Evolutionary conservation across 2,888 invertebrate species (phyloP).

Genomic region (Hirtodrosophila alboralis): DNA sequence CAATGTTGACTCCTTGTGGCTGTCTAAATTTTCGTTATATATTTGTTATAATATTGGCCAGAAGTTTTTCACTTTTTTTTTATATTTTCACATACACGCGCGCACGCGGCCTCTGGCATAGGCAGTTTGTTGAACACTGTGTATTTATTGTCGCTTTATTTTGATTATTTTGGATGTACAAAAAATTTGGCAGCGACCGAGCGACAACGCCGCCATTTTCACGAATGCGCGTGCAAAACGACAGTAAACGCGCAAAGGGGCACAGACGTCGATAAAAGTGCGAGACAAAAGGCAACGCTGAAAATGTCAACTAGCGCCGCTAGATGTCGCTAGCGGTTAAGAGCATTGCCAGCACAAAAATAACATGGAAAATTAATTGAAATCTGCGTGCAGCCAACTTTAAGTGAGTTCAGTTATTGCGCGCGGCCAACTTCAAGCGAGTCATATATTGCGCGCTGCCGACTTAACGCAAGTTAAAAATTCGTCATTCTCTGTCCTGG

Average conservation of each 20-base stretch:
- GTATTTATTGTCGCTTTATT: conserved; percentile 83
- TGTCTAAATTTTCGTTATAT: conserved; percentile 50
- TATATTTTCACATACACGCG: conserved; percentile 53
- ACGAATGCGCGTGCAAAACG: conserved; percentile 80
- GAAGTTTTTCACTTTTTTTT: conserved; percentile 29
- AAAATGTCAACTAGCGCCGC: conserved; percentile 32
- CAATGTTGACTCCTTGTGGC: conserved; percentile 52
- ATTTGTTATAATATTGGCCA: conserved; percentile 48
- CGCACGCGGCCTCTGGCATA: conserved; percentile 48
- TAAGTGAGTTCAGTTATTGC: conserved; percentile 24
- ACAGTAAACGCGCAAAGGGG: conserved; percentile 55
- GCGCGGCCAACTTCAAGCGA: conserved; percentile 19
- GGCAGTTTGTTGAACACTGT: conserved; percentile 75
- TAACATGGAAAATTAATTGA: conserved; percentile 29
- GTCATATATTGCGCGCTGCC: conserved; percentile 16
- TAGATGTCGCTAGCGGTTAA: conserved; percentile 30
- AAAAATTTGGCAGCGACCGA: conserved; percentile 83
- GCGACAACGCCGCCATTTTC: conserved; percentile 84
- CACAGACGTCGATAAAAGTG: conserved; percentile 59
- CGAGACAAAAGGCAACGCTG: conserved; percentile 61
- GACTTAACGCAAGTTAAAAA: conserved; percentile 41
- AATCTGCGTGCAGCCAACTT: conserved; percentile 36
- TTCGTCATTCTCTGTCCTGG: conserved; percentile 42
- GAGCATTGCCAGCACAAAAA: conserved; percentile 33
- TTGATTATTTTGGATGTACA: conserved; percentile 84